Percentiles rank a stretch among this genome's conserved stretches.
phyloP scores from a whole-genome alignment of 2,888 invertebrate genomes.

The Nephrotoma guestfalica region DNA sequence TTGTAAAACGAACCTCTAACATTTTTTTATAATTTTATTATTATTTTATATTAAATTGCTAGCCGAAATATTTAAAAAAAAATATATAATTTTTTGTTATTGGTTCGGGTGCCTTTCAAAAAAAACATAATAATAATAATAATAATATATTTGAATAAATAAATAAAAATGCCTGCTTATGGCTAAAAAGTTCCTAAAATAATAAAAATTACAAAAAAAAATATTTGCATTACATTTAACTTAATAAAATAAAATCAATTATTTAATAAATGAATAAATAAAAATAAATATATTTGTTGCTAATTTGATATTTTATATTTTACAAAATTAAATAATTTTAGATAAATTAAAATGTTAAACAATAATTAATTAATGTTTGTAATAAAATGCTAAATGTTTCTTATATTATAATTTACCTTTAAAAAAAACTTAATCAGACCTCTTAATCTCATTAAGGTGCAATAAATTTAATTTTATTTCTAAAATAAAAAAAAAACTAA shows the following conservation, averaged over 20 bases:
- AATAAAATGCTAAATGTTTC: neutral
- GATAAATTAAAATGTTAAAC: neutral
- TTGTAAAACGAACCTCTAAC: conserved; percentile 1
- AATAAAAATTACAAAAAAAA: conserved; percentile 4
- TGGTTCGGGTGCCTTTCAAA: conserved; percentile 9
- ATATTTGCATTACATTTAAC: neutral
- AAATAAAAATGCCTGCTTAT: conserved; percentile 7
- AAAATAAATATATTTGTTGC: neutral
- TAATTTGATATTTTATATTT: neutral
- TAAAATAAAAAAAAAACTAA: neutral
- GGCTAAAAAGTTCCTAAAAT: conserved; percentile 9
- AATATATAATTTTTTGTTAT: conserved; percentile 1
- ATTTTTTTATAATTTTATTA: neutral
- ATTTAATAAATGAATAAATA: conserved; percentile 4
- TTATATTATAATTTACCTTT: neutral
- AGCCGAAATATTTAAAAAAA: neutral
- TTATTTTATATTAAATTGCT: neutral
- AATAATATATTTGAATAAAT: neutral
- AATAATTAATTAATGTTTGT: neutral
- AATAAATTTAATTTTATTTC: neutral
- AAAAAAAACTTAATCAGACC: neutral
- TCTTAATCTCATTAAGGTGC: neutral
- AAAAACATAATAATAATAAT: neutral
- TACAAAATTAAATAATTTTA: conserved; percentile 1
- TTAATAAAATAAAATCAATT: conserved; percentile 4